Evolutionary conservation across 2,888 invertebrate genomes (phyloP), one percentile per base, ranked within the genome.

Genomic region (Drosophila acutilabella): DNA sequence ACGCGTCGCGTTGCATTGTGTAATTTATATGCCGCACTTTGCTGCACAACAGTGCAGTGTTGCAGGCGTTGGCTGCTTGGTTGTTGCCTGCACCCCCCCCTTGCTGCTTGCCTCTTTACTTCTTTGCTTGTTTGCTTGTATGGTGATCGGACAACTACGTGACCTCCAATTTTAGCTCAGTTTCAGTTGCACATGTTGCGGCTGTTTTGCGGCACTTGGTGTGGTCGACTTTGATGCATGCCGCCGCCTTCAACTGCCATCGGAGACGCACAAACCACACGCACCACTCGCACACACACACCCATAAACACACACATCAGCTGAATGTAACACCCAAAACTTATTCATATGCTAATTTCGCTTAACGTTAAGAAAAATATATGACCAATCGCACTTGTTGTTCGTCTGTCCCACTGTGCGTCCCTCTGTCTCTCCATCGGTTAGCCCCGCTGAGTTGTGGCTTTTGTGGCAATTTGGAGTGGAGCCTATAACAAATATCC

Each of bases 311-410:
- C 64, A 56, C 61, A 60, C 18, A 47, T 23, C 48, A 18, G 38
- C 40, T 58, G 62, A 57, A 45, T 72, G 64, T 59, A 71, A 71
- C 66, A 77, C 64, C 69, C 68, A 72, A 78, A 76, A 71, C 51
- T 65, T 85, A 83, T 83, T 86, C 83, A 83, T 86, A 84, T 84
- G 83, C 86, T 86, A 84, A 84, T 84, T 85, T 78, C 59, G 76
- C 71, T 80, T 64, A 70, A 66, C 80, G 64, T 74, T 81, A 64
- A 76, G 62, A 68, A 81, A 80, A 70, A 78, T 82, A 78, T 82
- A 78, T 78, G 66, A 67, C 64, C 71, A 66, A 11, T 51, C 41
- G 33, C 23, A 81, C 77, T 85, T 81, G 85, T 74, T 70, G 69
- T 58, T 20, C 3, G 14, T 36, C 56, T 14, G 23, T 56, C 45